These are phyloP conservation scores for Aquatica leii DNA, from an alignment of 2,888 invertebrate genomes.

Conservation along the genomic window DNA sequence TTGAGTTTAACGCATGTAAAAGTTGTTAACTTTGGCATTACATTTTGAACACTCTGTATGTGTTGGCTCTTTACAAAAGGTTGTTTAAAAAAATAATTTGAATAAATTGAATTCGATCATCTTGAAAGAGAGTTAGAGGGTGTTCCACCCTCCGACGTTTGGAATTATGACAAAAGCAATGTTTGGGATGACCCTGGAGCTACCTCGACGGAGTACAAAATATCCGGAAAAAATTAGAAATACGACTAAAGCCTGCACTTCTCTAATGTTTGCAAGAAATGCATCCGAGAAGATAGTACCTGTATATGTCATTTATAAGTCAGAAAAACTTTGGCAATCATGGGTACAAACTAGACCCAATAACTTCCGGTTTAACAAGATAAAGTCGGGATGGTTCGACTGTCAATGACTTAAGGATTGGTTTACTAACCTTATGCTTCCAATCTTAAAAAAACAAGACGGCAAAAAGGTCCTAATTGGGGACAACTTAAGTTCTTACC, in stretches of 20 bases:
- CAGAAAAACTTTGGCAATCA: conserved; percentile 48
- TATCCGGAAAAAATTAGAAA: no score
- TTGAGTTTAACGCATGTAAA: no score
- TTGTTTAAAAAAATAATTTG: no score
- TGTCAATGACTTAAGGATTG: conserved; percentile 42
- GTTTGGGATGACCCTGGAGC: no score
- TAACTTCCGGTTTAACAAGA: conserved; percentile 49
- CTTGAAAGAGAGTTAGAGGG: no score
- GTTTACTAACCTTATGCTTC: conserved; percentile 38
- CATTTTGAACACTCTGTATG: no score
- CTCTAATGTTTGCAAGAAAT: conserved; percentile 47
- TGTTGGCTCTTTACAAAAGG: no score
- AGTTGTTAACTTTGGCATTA: no score
- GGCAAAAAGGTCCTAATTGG: conserved; percentile 37
- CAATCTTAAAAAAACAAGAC: conserved; percentile 34
- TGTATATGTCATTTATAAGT: conserved; percentile 48
- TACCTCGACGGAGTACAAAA: no score
- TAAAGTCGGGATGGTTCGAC: conserved; percentile 44
- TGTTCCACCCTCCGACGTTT: no score
- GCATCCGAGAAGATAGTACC: conserved; percentile 47
- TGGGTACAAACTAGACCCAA: conserved; percentile 49
- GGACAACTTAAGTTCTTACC: conserved; percentile 23
- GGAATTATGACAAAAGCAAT: no score
- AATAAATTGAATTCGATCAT: no score
- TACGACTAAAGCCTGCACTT: conserved; percentile 20